Evolutionary conservation across 2,888 invertebrate genomes (phyloP), one percentile per base, ranked within the genome.

Genomic region (Helicoverpa assulta): DNA sequence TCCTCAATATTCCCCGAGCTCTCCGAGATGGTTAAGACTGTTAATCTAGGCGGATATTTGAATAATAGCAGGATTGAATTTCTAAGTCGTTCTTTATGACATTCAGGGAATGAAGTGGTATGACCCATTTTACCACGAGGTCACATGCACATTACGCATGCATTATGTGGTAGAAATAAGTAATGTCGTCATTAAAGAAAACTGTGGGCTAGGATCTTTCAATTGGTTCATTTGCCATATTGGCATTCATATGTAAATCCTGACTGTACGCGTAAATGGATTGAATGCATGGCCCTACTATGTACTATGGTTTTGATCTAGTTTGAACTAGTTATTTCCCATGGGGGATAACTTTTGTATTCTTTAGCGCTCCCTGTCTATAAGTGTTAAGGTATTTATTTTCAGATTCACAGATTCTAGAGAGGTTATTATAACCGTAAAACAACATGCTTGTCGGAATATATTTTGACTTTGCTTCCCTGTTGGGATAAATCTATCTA

Each of bases 121-220:
- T 80, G 71, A 76, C 77, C 77, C 62, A 63, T 80, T 76, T 60
- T 61, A 76, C 70, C 19, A 8, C 58, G 59, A 60, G 56, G 59
- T 59, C 77, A 63, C 53, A 66, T 62, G 75, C 69, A 59, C 26
- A 76, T 76, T 61, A 80, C 43, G 54, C 19, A 62, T 80, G 71
- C 71, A 80, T 70, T 76, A 76, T 70, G 59, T 54, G 70, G 53
- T 59, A 29, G 61, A 80, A 70, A 70, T 66, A 80, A 76, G 53
- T 70, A 18, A 75, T 68, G 63, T 26, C 37, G 54, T 70, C 19
- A 52, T 56, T 75, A 56, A 64, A 51, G 26, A 51, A 21, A n/a
- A 53, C 51, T 62, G 51, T 59, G 59, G 61, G 21, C 52, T 21
- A 16, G 12, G 26, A 66, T 66, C n/a, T 37, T 66, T 62, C n/a